Percentiles rank a stretch among this genome's conserved stretches.
Conservation (phyloP, 2,797 vertebrate genomes). For the Poecilia gillii region DNA sequence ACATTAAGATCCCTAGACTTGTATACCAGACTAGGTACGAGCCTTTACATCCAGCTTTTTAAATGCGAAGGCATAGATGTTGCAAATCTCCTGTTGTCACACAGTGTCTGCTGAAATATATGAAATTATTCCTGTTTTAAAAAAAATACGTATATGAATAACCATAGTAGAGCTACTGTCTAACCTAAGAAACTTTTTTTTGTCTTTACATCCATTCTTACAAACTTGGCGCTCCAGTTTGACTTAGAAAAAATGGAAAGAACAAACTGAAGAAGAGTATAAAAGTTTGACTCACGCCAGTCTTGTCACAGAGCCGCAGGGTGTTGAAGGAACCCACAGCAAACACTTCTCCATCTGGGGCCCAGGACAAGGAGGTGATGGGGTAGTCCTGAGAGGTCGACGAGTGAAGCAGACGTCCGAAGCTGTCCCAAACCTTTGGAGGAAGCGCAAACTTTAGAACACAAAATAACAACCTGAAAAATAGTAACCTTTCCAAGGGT, state of each 20-base stretch:
- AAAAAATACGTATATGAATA: neutral
- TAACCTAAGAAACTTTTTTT: neutral
- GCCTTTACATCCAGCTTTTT: neutral
- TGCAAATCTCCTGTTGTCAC: neutral
- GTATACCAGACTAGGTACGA: neutral
- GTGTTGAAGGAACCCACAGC: conserved; percentile 95
- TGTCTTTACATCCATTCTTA: neutral
- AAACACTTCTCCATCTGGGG: conserved; percentile 92
- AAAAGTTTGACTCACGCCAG: conserved; percentile 86
- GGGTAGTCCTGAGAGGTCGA: conserved; percentile 90
- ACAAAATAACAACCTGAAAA: neutral
- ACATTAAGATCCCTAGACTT: neutral
- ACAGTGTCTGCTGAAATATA: neutral
- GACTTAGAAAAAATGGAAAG: neutral
- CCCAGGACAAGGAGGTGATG: conserved; percentile 92
- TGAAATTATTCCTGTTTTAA: neutral
- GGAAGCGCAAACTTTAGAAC: conserved; percentile 16
- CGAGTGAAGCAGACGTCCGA: conserved; percentile 86
- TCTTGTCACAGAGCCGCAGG: conserved; percentile 94
- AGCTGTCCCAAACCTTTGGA: conserved; percentile 95
- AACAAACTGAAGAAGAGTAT: neutral
- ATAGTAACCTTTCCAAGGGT: neutral
- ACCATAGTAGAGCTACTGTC: neutral
- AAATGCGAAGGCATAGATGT: neutral
- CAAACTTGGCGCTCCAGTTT: neutral